Conservation (phyloP, 2,888 invertebrate genomes). For the Thereva unica region DNA sequence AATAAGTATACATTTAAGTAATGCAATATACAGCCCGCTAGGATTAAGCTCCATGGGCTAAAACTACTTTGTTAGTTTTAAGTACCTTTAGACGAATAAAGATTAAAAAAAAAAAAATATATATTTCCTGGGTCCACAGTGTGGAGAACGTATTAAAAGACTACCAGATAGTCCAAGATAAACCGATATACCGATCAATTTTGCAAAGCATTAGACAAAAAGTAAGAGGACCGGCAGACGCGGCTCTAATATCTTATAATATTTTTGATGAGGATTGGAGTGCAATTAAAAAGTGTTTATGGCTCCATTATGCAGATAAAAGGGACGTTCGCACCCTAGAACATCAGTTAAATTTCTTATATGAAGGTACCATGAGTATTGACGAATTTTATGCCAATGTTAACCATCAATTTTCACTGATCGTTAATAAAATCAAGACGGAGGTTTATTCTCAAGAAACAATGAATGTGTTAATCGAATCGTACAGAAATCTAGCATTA, state of each 20-base stretch:
- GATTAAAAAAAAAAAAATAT: slow-evolving; percentile 4
- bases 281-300: too few relatives aligned
- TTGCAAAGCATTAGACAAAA: slow-evolving; percentile 16
- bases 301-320: slow-evolving; percentile 36
- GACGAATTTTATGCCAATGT: slow-evolving; percentile 31
- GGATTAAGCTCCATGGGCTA: too few relatives aligned
- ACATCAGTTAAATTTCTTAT: slow-evolving; percentile 21
- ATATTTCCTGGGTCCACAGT: slow-evolving; percentile 12
- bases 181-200: slow-evolving; percentile 20
- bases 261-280: slow-evolving; percentile 27
- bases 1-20: too few relatives aligned
- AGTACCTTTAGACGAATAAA: slow-evolving; percentile 15
- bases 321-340: slow-evolving; percentile 33
- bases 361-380: slow-evolving; percentile 11
- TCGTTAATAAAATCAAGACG: too few relatives aligned
- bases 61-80: background rate
- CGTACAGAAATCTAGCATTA: too few relatives aligned
- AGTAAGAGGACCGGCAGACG: slow-evolving; percentile 17
- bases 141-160: slow-evolving; percentile 19
- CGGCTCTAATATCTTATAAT: slow-evolving; percentile 35
- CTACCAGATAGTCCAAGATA: slow-evolving; percentile 19
- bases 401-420: slow-evolving; percentile 35
- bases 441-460: too few relatives aligned
- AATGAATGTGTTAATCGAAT: too few relatives aligned
- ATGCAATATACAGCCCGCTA: too few relatives aligned